Conservation (phyloP, 2,888 invertebrate genomes). For the Caenorhabditis sp. region DNA sequence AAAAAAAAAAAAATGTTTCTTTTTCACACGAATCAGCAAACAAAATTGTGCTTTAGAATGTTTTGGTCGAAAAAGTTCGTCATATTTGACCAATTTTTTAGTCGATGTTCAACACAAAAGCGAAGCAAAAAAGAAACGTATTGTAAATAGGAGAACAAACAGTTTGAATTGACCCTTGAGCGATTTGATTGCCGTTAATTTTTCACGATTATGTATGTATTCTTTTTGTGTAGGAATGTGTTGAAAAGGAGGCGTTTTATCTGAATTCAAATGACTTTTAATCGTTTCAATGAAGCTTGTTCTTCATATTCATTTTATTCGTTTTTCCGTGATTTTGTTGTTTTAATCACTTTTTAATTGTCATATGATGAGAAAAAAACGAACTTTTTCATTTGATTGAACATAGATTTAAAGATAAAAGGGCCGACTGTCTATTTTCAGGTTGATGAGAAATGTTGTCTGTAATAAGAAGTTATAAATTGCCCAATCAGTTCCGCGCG, state of each 20-base stretch:
- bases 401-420: not conserved
- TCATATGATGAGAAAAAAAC: not conserved
- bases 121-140: not conserved
- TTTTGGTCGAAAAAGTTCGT: not conserved
- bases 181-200: not conserved
- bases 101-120: not conserved
- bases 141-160: not conserved
- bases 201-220: not conserved
- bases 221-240: not conserved
- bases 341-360: not conserved
- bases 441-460: too few species aligned
- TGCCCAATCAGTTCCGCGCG: too few species aligned
- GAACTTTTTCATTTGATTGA: not conserved
- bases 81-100: not conserved
- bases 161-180: slow-evolving; percentile 1
- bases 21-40: not conserved
- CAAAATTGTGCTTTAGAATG: not conserved
- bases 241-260: not conserved
- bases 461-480: too few species aligned
- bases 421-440: too few species aligned
- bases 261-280: not conserved
- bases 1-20: not conserved
- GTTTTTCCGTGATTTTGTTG: not conserved
- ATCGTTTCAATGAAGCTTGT: not conserved
- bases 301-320: not conserved